These are phyloP conservation scores for Poecilia wingei DNA, from an alignment of 2,797 vertebrate species.

Conservation along the genomic window DNA sequence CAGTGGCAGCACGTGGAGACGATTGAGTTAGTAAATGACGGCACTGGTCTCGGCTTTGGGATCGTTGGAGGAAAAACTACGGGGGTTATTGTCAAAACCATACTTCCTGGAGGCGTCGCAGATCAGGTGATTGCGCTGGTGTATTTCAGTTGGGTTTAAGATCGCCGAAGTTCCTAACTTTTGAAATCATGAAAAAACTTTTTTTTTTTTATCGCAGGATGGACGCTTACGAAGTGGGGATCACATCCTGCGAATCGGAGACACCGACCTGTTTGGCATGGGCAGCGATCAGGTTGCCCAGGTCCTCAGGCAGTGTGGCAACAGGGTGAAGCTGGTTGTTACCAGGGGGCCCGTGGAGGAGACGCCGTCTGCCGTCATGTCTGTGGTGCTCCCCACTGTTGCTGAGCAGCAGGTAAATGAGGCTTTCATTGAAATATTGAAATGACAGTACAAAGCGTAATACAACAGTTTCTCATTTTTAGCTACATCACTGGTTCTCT, in stretches of 20 bases:
- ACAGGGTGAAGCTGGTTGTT: slow-evolving; percentile 90
- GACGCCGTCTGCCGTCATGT: slow-evolving; percentile 62
- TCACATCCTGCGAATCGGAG: slow-evolving; percentile 96
- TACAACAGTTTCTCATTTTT: background rate
- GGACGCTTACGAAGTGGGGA: slow-evolving; percentile 93
- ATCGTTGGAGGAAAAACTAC: slow-evolving; percentile 96
- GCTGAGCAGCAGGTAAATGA: slow-evolving; percentile 85
- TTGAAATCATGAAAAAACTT: background rate
- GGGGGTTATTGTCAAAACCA: slow-evolving; percentile 97
- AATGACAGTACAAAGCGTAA: background rate
- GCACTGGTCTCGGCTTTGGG: slow-evolving; percentile 95
- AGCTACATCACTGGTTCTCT: background rate
- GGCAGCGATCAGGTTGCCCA: slow-evolving; percentile 98
- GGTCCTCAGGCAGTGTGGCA: slow-evolving; percentile 95
- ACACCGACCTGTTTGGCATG: slow-evolving; percentile 92
- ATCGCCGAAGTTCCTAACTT: background rate
- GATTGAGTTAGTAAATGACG: slow-evolving; percentile 95
- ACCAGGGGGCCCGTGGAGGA: slow-evolving; percentile 89
- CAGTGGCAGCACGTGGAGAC: slow-evolving; percentile 95
- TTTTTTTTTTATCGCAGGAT: slow-evolving; percentile 78
- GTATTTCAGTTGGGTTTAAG: background rate
- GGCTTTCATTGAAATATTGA: background rate
- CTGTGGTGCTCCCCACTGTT: slow-evolving; percentile 73
- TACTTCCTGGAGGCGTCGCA: slow-evolving; percentile 94
- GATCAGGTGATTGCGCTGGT: slow-evolving; percentile 85